Evolutionary conservation across 2,888 invertebrate genomes (phyloP), one percentile per base, ranked within the genome.

Genomic region (Himalopsyche japonica): DNA sequence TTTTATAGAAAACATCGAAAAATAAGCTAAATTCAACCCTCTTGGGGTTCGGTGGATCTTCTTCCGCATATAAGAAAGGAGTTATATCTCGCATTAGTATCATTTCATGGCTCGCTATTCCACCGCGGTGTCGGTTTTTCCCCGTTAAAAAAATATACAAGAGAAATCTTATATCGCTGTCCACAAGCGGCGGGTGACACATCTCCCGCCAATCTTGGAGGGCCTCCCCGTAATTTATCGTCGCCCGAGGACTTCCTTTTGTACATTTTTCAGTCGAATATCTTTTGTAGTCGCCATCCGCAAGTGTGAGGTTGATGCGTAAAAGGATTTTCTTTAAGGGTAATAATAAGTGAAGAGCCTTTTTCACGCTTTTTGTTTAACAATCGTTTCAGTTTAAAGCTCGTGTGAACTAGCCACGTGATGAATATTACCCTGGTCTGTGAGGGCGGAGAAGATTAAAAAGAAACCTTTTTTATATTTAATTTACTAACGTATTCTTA

Each of bases 211-310:
- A 84, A 86, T 86, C 86, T 84, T 81, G 43, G 76, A 70, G 70
- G 77, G 47, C 84, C 79, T 79, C 83, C 34, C 76, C n/a, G 82
- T 86, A 83, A 86, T 86, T 86, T 86, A 86, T 85, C 80, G 84
- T 82, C 82, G 83, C 86, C 83, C 79, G 80, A 85, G 83, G 83
- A 80, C 80, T 80, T 79, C 77, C 43, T 80, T 83, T 79, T 80
- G 77, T 82, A 81, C 82, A 86, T 85, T 86, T 82, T 86, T 86
- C 86, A 86, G 83, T 80, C 78, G 85, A 76, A 49, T 80, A 49
- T 84, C 83, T 86, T 85, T 82, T 78, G 81, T 49, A 64, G 24
- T 37, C 76, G 34, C 79, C 70, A 12, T 79, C 32, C 49, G 64
- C 27, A 80, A 78, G 30, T 70, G 70, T 27, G 30, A 24, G 27